Conservation (phyloP, 2,113 vertebrate genomes). For the Odocoileus hemionus region DNA sequence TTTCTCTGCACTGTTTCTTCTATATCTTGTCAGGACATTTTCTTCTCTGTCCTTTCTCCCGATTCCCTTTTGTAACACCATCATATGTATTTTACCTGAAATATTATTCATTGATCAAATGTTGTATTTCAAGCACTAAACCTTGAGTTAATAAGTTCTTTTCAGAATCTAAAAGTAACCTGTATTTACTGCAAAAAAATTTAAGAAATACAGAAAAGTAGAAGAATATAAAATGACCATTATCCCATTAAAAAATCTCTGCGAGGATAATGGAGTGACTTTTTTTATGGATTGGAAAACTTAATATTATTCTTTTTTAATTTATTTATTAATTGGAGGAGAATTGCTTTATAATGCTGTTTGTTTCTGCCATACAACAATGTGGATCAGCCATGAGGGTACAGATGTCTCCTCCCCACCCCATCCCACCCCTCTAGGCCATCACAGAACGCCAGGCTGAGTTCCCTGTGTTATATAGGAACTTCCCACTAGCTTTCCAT, state of each 20-base stretch:
- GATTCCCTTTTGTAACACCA: not conserved
- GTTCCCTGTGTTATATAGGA: not conserved
- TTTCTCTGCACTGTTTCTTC: not conserved
- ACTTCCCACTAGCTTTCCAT: not conserved
- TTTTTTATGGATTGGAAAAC: not conserved
- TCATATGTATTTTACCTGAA: not conserved
- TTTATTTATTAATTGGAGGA: not conserved
- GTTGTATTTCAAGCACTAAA: not conserved
- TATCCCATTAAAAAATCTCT: not conserved
- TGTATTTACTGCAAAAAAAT: not conserved
- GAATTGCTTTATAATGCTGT: not conserved
- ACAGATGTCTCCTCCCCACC: not conserved
- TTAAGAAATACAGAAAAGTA: not conserved
- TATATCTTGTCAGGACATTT: not conserved
- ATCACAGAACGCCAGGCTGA: not conserved
- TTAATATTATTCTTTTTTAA: not conserved
- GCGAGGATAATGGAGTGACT: not conserved
- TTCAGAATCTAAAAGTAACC: not conserved
- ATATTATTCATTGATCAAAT: not conserved
- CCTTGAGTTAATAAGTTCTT: not conserved
- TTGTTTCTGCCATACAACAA: fast-evolving
- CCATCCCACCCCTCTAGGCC: not conserved
- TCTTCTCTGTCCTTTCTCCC: not conserved
- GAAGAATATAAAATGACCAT: not conserved
- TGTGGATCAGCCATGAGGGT: not conserved